phyloP scores from a whole-genome alignment of 2,888 invertebrate genomes.

The Gibbula magus region DNA sequence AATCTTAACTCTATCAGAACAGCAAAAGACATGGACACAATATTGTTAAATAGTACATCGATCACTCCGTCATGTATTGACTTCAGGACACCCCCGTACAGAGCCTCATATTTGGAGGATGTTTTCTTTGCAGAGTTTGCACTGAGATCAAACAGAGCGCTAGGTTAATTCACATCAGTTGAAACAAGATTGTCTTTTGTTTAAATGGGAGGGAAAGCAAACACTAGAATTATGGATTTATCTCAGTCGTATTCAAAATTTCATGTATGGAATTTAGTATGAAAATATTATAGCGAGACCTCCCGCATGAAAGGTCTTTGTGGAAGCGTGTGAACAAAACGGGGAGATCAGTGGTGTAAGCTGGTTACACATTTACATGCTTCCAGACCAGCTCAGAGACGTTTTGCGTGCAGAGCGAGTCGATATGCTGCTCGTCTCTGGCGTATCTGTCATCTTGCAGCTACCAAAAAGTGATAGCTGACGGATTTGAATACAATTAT shows the following conservation, averaged over 20 bases:
- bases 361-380: slow-evolving; percentile 3
- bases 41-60: too few relatives aligned
- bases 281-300: slow-evolving; percentile 18
- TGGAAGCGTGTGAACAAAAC: slow-evolving; percentile 15
- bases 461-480: too few relatives aligned
- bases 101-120: background rate
- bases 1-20: too few relatives aligned
- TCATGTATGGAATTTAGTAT: slow-evolving; percentile 21
- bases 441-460: too few relatives aligned
- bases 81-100: too few relatives aligned
- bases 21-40: too few relatives aligned
- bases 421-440: too few relatives aligned
- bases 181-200: slow-evolving; percentile 21
- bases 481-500: too few relatives aligned
- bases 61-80: too few relatives aligned
- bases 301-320: slow-evolving; percentile 14
- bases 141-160: slow-evolving; percentile 17
- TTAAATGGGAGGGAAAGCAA: background rate
- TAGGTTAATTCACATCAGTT: slow-evolving; percentile 20
- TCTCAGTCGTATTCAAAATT: slow-evolving; percentile 18
- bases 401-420: too few relatives aligned
- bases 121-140: background rate
- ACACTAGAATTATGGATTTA: slow-evolving; percentile 15
- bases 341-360: background rate
- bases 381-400: background rate